phyloP scores from a whole-genome alignment of 2,888 invertebrate species.

The Aporophyla nigra region DNA sequence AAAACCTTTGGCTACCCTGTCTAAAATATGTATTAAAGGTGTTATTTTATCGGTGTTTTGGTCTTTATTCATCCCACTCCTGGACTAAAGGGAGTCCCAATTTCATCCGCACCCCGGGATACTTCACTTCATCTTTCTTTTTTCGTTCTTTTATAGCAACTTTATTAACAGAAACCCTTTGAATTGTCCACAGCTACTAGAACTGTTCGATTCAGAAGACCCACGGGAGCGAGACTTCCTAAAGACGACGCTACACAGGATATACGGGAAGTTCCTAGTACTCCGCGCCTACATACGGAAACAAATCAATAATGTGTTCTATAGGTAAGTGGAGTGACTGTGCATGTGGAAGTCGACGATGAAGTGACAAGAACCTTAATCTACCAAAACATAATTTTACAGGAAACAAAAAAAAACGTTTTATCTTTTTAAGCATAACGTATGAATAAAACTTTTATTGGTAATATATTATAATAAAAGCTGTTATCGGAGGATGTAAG shows the following conservation, averaged over 20 bases:
- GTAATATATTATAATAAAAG: no score
- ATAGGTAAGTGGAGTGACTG: constrained; percentile 90
- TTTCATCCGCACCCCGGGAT: background rate
- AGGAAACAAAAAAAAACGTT: no score
- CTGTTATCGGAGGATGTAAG: no score
- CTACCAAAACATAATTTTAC: no score
- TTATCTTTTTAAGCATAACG: no score
- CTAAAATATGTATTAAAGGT: background rate
- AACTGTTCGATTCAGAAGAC: constrained; percentile 99
- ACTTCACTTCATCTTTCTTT: no score
- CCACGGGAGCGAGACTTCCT: constrained; percentile 98
- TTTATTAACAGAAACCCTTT: constrained; percentile 1
- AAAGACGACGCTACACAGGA: constrained; percentile 99
- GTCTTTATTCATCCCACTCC: background rate
- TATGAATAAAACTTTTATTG: no score
- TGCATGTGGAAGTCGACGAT: background rate
- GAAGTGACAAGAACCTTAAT: no score
- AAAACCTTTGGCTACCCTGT: background rate
- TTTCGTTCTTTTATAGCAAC: no score
- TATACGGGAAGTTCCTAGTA: constrained; percentile 99
- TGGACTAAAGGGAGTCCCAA: no score
- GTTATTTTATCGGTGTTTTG: background rate
- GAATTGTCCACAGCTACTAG: constrained; percentile 93
- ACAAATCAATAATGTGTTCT: constrained; percentile 99
- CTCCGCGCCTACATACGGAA: constrained; percentile 99